Conservation (phyloP, 2,113 vertebrate genomes). For the Dipodomys stephensi region DNA sequence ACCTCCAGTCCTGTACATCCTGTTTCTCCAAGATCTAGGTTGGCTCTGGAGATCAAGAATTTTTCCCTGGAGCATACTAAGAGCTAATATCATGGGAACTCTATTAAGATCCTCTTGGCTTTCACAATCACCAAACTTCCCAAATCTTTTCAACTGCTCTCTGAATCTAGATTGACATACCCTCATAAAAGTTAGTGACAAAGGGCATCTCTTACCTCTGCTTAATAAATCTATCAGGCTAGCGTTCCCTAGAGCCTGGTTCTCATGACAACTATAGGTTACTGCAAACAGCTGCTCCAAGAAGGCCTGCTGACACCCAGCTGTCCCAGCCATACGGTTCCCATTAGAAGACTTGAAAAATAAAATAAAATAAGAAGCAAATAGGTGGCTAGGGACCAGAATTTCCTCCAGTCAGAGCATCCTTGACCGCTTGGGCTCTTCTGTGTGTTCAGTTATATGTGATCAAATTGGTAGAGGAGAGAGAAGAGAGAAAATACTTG, state of each 20-base stretch:
- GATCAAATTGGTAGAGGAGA: not conserved
- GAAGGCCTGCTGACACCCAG: slow-evolving; percentile 85
- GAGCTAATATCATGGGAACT: slow-evolving; percentile 62
- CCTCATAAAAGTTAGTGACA: slow-evolving; percentile 79
- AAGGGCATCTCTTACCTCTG: slow-evolving; percentile 78
- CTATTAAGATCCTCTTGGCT: slow-evolving; percentile 68
- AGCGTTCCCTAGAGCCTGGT: slow-evolving; percentile 81
- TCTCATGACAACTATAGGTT: slow-evolving; percentile 85
- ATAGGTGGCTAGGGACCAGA: slow-evolving; percentile 86
- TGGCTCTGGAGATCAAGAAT: not conserved
- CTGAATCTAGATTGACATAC: slow-evolving; percentile 53
- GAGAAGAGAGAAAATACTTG: slow-evolving; percentile 5
- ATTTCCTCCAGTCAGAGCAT: slow-evolving; percentile 78
- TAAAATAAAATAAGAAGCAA: slow-evolving; percentile 84
- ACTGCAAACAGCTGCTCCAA: slow-evolving; percentile 85
- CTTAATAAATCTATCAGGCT: slow-evolving; percentile 85
- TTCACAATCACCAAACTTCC: slow-evolving; percentile 70
- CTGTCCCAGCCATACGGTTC: slow-evolving; percentile 85
- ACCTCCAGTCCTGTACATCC: not conserved
- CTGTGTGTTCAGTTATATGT: slow-evolving; percentile 71
- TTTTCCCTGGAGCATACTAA: slow-evolving; percentile 10
- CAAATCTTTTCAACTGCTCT: slow-evolving; percentile 83
- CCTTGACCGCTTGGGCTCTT: slow-evolving; percentile 79
- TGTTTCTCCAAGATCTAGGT: slow-evolving; percentile 34
- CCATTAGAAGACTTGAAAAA: slow-evolving; percentile 84